Evolutionary conservation across 2,113 vertebrate genomes (phyloP), one percentile per base, ranked within the genome.

Genomic region (Neolamprologus cancellatus): DNA sequence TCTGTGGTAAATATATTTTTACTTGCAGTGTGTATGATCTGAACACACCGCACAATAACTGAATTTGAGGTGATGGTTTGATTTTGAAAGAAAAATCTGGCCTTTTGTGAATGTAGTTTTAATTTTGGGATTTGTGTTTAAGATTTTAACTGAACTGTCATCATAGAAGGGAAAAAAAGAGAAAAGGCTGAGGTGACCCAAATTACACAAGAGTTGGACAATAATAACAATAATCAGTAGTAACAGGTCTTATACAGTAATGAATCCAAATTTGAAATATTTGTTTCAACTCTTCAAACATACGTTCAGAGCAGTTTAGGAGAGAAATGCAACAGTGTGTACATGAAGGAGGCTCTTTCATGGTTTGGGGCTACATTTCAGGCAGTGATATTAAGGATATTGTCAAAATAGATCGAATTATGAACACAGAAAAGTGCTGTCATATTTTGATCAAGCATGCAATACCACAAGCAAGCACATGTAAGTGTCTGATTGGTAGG

Each of bases 331-430:
- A 61, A 61, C 17, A 61, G 57, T 34, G 28, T 61, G 28, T 0
- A 61, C 17, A 1, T 32, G 17, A 34, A 0, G 17, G 30, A 61
- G 17, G 30, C 57, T 7, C 30, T 11, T 32, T 61, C 30, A n/a
- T 61, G 3, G 2, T 61, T 61, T 0, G 9, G 0, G 0, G 57
- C 17, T 61, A n/a, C 57, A 61, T 61, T 61, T 59, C 55, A 30
- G 1, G 25, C 28, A 59, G 14, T 61, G 57, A 32, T 61, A 61
- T 18, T n/a, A 18, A 61, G 30, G 57, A 34, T 34, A 61, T 7
- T 7, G 57, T 34, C 30, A 34, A 61, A 61, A 61, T 18, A 34
- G 57, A 61, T 32, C 34, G 57, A 61, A 34, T 18, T 61, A 61
- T 18, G 57, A 61, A 61, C 57, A 61, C 57, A 61, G 57, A 61